phyloP scores from a whole-genome alignment of 1,140 invertebrate species.

The Akabosia matsudoensis region DNA sequence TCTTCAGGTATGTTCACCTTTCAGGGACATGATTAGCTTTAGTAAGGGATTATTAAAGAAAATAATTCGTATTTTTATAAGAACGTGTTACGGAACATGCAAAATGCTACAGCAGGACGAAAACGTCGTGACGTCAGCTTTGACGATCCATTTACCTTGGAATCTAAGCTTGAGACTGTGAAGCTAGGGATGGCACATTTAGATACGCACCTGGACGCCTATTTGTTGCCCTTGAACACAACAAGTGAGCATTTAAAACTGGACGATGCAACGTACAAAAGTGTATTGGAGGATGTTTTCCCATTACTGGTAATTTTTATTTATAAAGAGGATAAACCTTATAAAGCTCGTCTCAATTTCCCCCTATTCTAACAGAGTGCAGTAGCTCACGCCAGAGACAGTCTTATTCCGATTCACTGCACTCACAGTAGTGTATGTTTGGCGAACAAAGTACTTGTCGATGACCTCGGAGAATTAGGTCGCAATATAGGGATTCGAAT shows the following conservation, averaged over 20 bases:
- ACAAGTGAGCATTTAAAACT: not conserved
- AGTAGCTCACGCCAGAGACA: constrained; percentile 33
- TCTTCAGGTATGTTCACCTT: constrained; percentile 33
- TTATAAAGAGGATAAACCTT: too few relatives aligned
- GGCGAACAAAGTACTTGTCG: constrained; percentile 27
- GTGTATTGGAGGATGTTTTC: not conserved
- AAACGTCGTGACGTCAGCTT: not conserved
- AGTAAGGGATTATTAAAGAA: constrained; percentile 26
- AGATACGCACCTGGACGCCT: not conserved
- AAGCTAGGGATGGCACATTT: not conserved
- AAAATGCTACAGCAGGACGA: not conserved
- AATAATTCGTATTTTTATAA: not conserved
- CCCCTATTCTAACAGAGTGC: constrained; percentile 23
- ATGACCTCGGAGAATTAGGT: constrained; percentile 28
- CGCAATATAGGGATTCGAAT: constrained; percentile 23
- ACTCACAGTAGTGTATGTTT: constrained; percentile 27
- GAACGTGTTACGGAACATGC: not conserved
- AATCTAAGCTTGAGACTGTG: not conserved
- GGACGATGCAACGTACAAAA: not conserved
- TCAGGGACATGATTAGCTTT: not conserved
- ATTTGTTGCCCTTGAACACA: not conserved
- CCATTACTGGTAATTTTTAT: constrained; percentile 2
- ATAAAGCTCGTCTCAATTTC: not conserved
- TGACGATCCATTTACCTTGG: not conserved
- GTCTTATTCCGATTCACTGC: constrained; percentile 31